Base-by-base conservation (phyloP, 1,140 invertebrate genomes). In the Proctacanthus coquilletti region DNA sequence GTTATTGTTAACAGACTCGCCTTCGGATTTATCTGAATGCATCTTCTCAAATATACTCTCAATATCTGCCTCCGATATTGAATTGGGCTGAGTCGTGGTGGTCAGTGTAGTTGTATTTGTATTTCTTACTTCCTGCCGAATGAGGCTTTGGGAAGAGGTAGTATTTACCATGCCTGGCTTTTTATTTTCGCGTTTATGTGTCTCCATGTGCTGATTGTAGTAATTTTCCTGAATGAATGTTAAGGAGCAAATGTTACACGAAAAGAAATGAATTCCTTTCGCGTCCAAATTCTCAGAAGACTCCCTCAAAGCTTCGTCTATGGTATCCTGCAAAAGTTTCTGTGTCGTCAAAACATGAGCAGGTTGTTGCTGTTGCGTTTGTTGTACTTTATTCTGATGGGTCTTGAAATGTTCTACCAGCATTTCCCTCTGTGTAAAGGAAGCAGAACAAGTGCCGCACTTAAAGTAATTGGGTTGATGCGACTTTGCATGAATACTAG, bases 171-270 rank as follows among this genome's bases (percentile, higher is more conserved):
- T 15, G 21, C 14, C 39, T 39, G 13, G 32, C 38, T 45, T 32
- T 3, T 57, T 55, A 29, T 52, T 49, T 18, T 58, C 55, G 1
- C 50, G 51, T 14, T 53, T 50, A 40, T 61, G 58, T 3, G 55
- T 52, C 31, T 61, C 57, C 58, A 61, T 61, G 21, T 61, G 58
- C 32, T 61, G 58, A 43, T 56, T 56, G 40, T 60, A 61, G 40
- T 60, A 57, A 1, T 50, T 53, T 42, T 61, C 57, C 38, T 61
- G 57, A 9, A 61, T 52, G 35, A 61, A 61, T 5, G 58, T 61
- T 25, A 61, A 21, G 14, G 56, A 60, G 42, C 58, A 61, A 18
- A 60, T 53, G 44, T 56, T 56, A 44, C 58, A 61, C 23, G 58
- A 60, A 34, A 55, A 58, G 49, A 61, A 61, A 13, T 54, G 48